Evolutionary conservation across 2,797 vertebrate genomes (phyloP), one percentile per base, ranked within the genome.

Genomic region (Leuciscus waleckii): DNA sequence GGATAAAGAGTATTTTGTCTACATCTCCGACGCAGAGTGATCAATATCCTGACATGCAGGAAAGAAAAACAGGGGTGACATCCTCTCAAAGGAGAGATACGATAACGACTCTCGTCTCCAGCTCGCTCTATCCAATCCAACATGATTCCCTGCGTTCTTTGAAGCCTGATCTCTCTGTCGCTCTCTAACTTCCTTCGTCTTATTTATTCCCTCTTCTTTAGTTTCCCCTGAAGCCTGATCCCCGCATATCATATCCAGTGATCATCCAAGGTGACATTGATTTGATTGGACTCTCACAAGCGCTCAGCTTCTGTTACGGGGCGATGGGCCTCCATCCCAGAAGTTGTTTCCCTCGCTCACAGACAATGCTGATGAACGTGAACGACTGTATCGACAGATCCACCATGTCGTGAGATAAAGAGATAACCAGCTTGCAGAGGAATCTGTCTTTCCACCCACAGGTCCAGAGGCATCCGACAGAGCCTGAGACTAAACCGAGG

Each of bases 181-280:
- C 35, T 74, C 41, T 73, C 51, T 3, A 58, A 70, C 54, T 71
- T 70, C 29, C 58, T 56, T 76, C 32, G 56, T 32, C 68, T 67
- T 67, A 75, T 81, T 85, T 85, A 73, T 73, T 76, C 71, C 49
- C 79, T 41, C 70, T 54, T 68, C 74, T 83, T 77, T 65, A 46
- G 63, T 82, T 82, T 68, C 75, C 58, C 65, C 69, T 54, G 49
- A 79, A 82, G 83, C 76, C 70, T 29, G 83, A 89, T 70, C 70
- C 39, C 23, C 65, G 63, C 19, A 56, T 58, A 85, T 85, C 79
- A 74, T 84, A 84, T 86, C 83, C 81, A 87, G 82, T 74, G 77
- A 68, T 70, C 39, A 70, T 81, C 75, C 76, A 87, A 89, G 83
- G 86, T 85, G 83, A 87, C 86, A 82, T 87, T 87, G 80, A 87